Evolutionary conservation across 2,888 invertebrate species (phyloP).

Genomic region (Eilema caniola): DNA sequence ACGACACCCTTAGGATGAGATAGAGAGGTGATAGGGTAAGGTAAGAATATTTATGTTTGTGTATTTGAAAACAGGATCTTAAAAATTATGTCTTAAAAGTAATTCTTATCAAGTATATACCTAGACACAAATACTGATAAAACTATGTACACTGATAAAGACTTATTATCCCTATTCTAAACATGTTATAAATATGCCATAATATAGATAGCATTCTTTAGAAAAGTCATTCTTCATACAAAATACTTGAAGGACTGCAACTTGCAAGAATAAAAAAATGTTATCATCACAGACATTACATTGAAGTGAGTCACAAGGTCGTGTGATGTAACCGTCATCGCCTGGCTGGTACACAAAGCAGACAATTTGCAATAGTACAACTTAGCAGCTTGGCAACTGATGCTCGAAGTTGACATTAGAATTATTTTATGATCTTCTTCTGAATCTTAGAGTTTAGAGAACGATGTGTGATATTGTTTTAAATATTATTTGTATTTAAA

Average conservation of each 20-base stretch:
- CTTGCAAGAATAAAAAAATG: conserved; percentile 23
- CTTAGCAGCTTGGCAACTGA: not conserved
- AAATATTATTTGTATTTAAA: too few species aligned
- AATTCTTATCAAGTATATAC: conserved; percentile 11
- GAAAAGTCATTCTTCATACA: not conserved
- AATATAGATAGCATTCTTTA: not conserved
- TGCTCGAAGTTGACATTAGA: not conserved
- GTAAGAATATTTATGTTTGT: not conserved
- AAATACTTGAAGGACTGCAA: conserved; percentile 19
- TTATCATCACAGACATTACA: conserved; percentile 46
- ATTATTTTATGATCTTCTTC: too few species aligned
- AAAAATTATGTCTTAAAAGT: not conserved
- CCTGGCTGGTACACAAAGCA: conserved; percentile 29
- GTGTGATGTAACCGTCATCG: conserved; percentile 54
- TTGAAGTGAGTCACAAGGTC: conserved; percentile 60
- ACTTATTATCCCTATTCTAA: not conserved
- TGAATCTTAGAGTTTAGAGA: too few species aligned
- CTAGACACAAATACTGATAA: conserved; percentile 15
- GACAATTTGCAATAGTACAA: conserved; percentile 30
- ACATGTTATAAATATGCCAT: not conserved
- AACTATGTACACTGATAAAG: not conserved
- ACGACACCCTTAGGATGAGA: too few species aligned
- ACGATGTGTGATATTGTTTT: too few species aligned
- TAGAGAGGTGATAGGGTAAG: too few species aligned
- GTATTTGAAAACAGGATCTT: conserved; percentile 9